Base-by-base conservation (phyloP, 1,140 invertebrate genomes). In the Drosophila micromelanica region DNA sequence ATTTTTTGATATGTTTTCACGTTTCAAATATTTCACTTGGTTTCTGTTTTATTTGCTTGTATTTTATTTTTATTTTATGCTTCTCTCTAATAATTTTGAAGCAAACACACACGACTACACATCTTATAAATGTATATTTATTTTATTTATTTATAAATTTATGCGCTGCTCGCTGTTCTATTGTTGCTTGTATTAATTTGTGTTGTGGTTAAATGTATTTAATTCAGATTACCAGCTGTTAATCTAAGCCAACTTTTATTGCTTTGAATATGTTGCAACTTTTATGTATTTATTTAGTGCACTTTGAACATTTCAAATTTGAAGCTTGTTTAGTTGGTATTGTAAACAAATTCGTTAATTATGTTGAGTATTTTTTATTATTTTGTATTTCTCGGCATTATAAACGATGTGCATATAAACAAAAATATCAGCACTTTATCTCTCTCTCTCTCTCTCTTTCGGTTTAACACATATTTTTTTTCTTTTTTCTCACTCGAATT, bases 121-220 rank as follows among this genome's bases (percentile, higher is more conserved):
- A 55, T 37, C 37, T 43, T 43, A 72, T 54, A 46, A 61, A 27
- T 42, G 65, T 78, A 79, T 87, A 87, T 80, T 85, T 75, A 72
- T 65, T 87, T 78, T 51, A 87, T 87, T 86, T 86, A 86, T 86
- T 89, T 89, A 67, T 87, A 87, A 89, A 87, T 86, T 73, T 72
- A 82, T 76, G 71, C 55, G 60, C 46, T 64, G 61, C 63, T 61
- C 17, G 13, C 48, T 35, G 27, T n/a, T 12, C 13, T 23, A n/a
- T 13, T 55, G 45, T 49, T n/a, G 11, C 8, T n/a, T 32, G 32
- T 15, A 30, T 59, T 59, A 5, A 42, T 64, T 9, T 8, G 15
- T 42, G 45, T 42, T 52, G 20, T 54, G 37, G 13, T 2, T 12
- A 57, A 15, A 57, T 12, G 55, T 51, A 45, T 61, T 51, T 45